Evolutionary conservation across 2,113 vertebrate species (phyloP).

Genomic region (Synodontis membranacea): DNA sequence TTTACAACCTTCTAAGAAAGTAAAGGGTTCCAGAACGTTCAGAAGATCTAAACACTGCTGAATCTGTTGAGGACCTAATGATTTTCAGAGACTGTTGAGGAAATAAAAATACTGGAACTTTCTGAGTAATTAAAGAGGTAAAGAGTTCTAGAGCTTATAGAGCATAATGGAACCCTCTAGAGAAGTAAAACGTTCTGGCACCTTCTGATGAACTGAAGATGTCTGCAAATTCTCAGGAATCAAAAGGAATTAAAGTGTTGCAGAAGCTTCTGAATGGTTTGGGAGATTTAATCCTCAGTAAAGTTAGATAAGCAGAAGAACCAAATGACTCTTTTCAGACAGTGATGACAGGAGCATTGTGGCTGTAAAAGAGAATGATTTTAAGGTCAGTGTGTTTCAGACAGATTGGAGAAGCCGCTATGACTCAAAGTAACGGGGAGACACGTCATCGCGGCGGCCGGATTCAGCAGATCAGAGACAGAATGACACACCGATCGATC

Average conservation of each 20-base stretch:
- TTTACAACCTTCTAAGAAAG: not conserved
- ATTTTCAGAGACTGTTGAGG: not conserved
- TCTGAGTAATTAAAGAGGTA: not conserved
- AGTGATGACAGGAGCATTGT: not conserved
- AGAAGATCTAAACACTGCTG: not conserved
- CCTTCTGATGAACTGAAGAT: not conserved
- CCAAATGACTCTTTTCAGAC: not conserved
- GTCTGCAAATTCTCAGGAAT: not conserved
- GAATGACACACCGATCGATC: slow-evolving; percentile 80
- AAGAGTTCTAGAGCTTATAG: not conserved
- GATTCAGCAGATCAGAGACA: slow-evolving; percentile 82
- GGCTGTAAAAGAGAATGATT: not conserved
- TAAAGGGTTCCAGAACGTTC: not conserved
- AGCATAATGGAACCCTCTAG: not conserved
- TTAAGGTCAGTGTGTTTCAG: not conserved
- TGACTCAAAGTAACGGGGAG: slow-evolving; percentile 87
- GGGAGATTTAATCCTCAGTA: not conserved
- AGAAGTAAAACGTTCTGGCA: not conserved
- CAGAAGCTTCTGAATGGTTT: not conserved
- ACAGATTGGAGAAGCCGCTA: slow-evolving; percentile 54
- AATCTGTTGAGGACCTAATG: not conserved
- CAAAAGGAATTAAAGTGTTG: not conserved
- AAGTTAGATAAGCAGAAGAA: not conserved
- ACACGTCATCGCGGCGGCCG: slow-evolving; percentile 74
- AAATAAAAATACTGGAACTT: not conserved